Evolutionary conservation across 2,797 vertebrate genomes (phyloP).

Genomic region (Hipposideros larvatus): DNA sequence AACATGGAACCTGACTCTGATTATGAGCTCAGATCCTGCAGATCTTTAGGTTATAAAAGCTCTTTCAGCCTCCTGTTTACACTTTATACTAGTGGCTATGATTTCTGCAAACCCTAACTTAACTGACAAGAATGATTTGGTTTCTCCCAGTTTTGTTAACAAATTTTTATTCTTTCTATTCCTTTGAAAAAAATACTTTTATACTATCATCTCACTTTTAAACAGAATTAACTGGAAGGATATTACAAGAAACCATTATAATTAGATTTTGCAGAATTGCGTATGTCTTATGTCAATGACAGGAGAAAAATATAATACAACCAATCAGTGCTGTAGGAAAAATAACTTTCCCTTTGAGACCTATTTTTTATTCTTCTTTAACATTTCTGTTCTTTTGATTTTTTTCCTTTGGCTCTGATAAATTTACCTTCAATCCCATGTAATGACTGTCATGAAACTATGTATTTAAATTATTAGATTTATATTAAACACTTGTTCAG

Average conservation of each 20-base stretch:
- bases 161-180: constrained; percentile 26
- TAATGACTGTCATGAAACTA: constrained; percentile 52
- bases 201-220: constrained; percentile 71
- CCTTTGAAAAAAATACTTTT: constrained; percentile 52
- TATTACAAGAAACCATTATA: constrained; percentile 39
- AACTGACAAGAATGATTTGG: not conserved
- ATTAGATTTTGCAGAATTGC: constrained; percentile 57
- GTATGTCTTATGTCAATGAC: not conserved
- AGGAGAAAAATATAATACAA: constrained; percentile 26
- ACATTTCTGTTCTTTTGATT: constrained; percentile 33
- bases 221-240: constrained; percentile 78
- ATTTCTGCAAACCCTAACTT: constrained; percentile 23
- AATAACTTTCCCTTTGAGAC: not conserved
- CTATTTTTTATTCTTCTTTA: constrained; percentile 9
- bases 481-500: constrained; percentile 60
- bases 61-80: constrained; percentile 26
- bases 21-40: not conserved
- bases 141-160: constrained; percentile 1
- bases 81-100: not conserved
- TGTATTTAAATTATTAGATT: constrained; percentile 69
- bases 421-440: constrained; percentile 15
- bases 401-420: constrained; percentile 49
- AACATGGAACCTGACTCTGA: not conserved
- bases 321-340: not conserved
- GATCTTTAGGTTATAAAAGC: constrained; percentile 3